Evolutionary conservation across 23 tunicate species (phyloP), one percentile per base, ranked within the genome.

Genomic region (Trididemnum clinides): DNA sequence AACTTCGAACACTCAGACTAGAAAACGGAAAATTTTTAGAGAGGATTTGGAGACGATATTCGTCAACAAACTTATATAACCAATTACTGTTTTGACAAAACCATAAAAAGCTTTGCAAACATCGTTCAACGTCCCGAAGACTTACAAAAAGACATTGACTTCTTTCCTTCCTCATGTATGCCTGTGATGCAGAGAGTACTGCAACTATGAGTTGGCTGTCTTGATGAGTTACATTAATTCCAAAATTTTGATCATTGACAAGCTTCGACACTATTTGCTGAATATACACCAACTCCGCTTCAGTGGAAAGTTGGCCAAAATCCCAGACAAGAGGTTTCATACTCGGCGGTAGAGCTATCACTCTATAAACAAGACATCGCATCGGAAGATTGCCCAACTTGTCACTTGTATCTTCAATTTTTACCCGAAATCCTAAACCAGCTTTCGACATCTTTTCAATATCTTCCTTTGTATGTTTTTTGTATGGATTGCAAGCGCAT

Each of bases 261-360:
- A 71, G 1, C 25, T 82, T 72, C 0, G 62, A 5, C 20, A 86
- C 85, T 87, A 90, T 90, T 80, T 90, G 95, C 28, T 73, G 57
- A 81, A 90, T 85, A 72, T 90, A 90, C 21, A 85, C 84, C 33
- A 31, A 71, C 36, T 90, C 95, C 22, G 95, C 95, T 10, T 65
- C 77, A 1, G 71, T 31, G 1, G 64, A 44, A 0, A 90, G 62
- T 34, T 90, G 95, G 0, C 95, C 95, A 78, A 90, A 90, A 39
- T 90, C 95, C 95, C 95, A 90, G 20, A 90, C 95, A 1, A 90
- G 78, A 19, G 95, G 95, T 57, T 90, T 87, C 96, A 91, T 86
- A 72, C 96, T 91, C 20, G 96, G 96, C 5, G 96, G 96, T 1
- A 91, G 84, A 39, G 96, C 90, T 49, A 91, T 88, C 29, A 91